These are phyloP conservation scores for Cydia splendana DNA, from an alignment of 1,140 invertebrate species.

Conservation along the genomic window DNA sequence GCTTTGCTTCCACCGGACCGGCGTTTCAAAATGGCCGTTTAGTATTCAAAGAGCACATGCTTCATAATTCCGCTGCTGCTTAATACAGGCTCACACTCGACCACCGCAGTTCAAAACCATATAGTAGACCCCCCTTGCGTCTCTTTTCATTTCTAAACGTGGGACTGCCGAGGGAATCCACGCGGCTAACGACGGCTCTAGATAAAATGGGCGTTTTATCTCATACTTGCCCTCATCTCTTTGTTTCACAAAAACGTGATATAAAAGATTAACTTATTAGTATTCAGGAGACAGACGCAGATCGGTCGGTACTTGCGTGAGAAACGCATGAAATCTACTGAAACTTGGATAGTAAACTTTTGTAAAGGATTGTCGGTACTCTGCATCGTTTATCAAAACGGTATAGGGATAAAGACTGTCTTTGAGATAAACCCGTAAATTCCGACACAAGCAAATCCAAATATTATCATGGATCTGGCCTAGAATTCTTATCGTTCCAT, in stretches of 20 bases:
- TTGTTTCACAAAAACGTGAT: conserved; percentile 75
- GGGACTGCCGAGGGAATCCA: neutral
- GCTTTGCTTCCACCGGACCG: conserved; percentile 48
- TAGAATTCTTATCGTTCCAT: conserved; percentile 22
- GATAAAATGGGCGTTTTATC: conserved; percentile 52
- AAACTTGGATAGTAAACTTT: conserved; percentile 16
- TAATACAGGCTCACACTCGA: conserved; percentile 65
- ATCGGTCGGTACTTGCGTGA: conserved; percentile 46
- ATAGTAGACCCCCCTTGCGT: conserved; percentile 38
- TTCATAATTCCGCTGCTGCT: conserved; percentile 72
- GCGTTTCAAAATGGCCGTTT: conserved; percentile 56
- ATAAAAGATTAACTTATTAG: conserved; percentile 78
- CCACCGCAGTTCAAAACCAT: conserved; percentile 48
- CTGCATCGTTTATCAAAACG: conserved; percentile 20
- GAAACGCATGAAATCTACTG: conserved; percentile 38
- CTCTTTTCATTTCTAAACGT: conserved; percentile 28
- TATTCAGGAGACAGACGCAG: conserved; percentile 58
- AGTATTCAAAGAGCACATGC: conserved; percentile 70
- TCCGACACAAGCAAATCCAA: conserved; percentile 16
- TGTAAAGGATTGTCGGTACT: neutral
- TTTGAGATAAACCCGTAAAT: conserved; percentile 24
- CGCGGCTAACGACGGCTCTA: conserved; percentile 45
- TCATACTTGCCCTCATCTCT: conserved; percentile 63
- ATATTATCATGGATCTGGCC: conserved; percentile 23
- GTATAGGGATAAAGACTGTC: conserved; percentile 20